These are phyloP conservation scores for Ischnus inquisitorius DNA, from an alignment of 2,888 invertebrate species.

Conservation along the genomic window DNA sequence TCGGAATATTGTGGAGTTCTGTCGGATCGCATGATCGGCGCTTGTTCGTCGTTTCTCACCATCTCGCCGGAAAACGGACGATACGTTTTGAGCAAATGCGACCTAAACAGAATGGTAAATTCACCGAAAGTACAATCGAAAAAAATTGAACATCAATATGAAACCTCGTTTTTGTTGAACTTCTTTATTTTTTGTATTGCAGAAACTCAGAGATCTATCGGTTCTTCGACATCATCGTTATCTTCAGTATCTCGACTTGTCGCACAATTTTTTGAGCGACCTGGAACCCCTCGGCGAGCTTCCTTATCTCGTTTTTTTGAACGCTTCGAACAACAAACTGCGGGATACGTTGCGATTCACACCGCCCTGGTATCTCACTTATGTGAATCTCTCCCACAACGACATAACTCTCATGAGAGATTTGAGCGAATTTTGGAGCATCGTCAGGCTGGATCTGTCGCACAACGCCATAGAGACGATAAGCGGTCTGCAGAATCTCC, in stretches of 20 bases:
- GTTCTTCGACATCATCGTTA: slow-evolving; percentile 87
- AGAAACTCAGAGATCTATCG: slow-evolving; percentile 86
- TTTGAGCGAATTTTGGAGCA: slow-evolving; percentile 88
- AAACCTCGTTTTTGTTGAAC: neutral
- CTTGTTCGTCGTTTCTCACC: slow-evolving; percentile 87
- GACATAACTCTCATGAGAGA: slow-evolving; percentile 86
- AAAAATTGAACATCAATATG: neutral
- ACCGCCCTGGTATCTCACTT: slow-evolving; percentile 88
- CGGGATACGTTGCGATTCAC: slow-evolving; percentile 87
- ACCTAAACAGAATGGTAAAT: slow-evolving; percentile 83
- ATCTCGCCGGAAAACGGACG: slow-evolving; percentile 87
- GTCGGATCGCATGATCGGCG: slow-evolving; percentile 86
- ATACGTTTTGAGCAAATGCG: slow-evolving; percentile 87
- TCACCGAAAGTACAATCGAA: neutral
- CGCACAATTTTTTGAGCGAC: slow-evolving; percentile 87
- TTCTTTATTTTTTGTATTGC: slow-evolving; percentile 63
- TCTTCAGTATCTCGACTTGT: slow-evolving; percentile 88
- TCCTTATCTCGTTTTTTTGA: slow-evolving; percentile 87
- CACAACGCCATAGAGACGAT: slow-evolving; percentile 88
- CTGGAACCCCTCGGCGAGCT: slow-evolving; percentile 86
- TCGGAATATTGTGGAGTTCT: slow-evolving; percentile 85
- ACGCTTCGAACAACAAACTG: slow-evolving; percentile 87
- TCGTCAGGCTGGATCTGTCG: slow-evolving; percentile 88
- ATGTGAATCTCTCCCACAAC: slow-evolving; percentile 88
- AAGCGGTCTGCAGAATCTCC: slow-evolving; percentile 86